Conservation (phyloP, 2,797 vertebrate species). For the Tympanoctomys barrerae region DNA sequence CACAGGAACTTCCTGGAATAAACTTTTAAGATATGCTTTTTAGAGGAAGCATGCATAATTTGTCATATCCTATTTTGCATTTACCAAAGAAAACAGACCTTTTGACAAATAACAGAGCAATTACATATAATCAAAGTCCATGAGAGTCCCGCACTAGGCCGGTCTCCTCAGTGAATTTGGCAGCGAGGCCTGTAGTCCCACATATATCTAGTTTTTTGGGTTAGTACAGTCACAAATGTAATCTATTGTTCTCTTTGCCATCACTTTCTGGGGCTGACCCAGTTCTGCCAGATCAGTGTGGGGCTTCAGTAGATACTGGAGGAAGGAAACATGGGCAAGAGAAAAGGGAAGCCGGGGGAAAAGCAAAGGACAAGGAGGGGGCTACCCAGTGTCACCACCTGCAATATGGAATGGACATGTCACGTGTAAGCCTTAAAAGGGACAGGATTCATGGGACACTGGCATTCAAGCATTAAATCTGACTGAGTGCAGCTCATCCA, state of each 20-base stretch:
- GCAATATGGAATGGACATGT: background rate
- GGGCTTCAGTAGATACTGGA: background rate
- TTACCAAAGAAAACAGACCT: constrained; percentile 56
- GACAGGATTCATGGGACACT: rapidly evolving
- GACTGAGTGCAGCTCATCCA: background rate
- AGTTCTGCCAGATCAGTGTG: background rate
- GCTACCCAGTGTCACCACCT: background rate
- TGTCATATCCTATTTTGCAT: constrained; percentile 71
- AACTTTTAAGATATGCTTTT: constrained; percentile 84
- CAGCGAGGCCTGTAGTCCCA: background rate
- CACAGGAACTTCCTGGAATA: constrained; percentile 83
- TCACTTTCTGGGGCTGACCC: background rate
- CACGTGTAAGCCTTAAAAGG: background rate
- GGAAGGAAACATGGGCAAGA: background rate
- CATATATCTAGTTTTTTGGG: background rate
- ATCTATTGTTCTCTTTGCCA: background rate
- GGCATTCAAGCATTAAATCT: background rate
- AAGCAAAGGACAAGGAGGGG: background rate
- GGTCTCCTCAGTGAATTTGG: background rate
- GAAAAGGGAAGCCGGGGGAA: background rate
- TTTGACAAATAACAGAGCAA: constrained; percentile 55
- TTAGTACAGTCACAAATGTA: background rate
- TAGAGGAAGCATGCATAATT: constrained; percentile 82
- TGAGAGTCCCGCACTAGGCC: constrained; percentile 16
- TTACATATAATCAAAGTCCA: constrained; percentile 42